Percentiles rank a stretch among this genome's conserved stretches.
phyloP scores from a whole-genome alignment of 2,888 invertebrate species.

The Euzetes globulus region DNA sequence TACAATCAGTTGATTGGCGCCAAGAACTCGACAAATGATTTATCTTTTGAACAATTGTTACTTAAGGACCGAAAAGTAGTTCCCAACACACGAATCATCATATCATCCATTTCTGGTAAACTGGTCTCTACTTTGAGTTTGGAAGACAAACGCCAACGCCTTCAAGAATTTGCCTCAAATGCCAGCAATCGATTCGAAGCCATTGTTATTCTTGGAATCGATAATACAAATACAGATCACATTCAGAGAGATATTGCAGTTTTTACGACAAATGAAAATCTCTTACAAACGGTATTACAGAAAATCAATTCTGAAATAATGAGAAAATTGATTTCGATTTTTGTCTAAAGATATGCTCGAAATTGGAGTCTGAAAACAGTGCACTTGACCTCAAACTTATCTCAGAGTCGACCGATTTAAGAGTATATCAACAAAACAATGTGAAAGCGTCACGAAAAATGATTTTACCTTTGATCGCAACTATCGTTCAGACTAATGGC shows the following conservation, averaged over 20 bases:
- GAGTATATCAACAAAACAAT: conserved; percentile 34
- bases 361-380: conserved; percentile 23
- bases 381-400: conserved; percentile 19
- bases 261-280: conserved; percentile 21
- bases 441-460: conserved; percentile 33
- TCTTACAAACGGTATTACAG: conserved; percentile 30
- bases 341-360: conserved; percentile 24
- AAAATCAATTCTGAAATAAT: neutral
- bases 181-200: conserved; percentile 27
- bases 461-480: conserved; percentile 34
- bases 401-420: conserved; percentile 5
- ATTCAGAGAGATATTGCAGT: conserved; percentile 33
- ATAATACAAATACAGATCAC: conserved; percentile 27
- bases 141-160: neutral
- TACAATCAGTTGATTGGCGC: conserved; percentile 35
- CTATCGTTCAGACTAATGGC: neutral
- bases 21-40: conserved; percentile 39
- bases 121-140: conserved; percentile 46
- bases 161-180: conserved; percentile 7
- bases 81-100: conserved; percentile 51
- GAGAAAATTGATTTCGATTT: conserved; percentile 6
- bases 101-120: conserved; percentile 59
- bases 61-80: conserved; percentile 65
- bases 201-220: conserved; percentile 31
- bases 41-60: conserved; percentile 62